Evolutionary conservation across 2,113 vertebrate genomes (phyloP).

Genomic region (Pterophyllum scalare): DNA sequence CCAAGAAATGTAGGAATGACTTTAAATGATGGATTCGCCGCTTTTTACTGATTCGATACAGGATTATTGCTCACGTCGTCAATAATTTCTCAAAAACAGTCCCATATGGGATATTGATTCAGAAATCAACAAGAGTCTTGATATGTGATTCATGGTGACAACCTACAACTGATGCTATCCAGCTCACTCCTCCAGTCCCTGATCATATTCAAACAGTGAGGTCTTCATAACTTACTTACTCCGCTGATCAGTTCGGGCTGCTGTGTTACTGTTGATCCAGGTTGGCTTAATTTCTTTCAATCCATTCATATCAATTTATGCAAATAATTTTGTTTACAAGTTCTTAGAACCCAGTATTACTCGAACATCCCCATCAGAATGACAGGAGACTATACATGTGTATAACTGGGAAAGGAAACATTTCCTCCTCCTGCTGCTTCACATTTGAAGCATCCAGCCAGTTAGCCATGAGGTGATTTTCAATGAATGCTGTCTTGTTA

Average conservation of each 20-base stretch:
- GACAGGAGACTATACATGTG: no score
- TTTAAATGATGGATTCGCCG: conserved; percentile 38
- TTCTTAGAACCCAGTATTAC: no score
- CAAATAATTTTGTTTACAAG: no score
- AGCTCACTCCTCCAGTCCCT: conserved; percentile 1
- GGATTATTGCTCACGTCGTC: conserved; percentile 30
- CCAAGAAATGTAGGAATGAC: conserved; percentile 23
- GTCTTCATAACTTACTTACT: conserved; percentile 16
- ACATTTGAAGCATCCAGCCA: no score
- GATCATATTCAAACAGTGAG: background rate
- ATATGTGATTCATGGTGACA: conserved; percentile 17
- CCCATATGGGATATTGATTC: conserved; percentile 5
- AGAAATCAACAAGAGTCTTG: conserved; percentile 1
- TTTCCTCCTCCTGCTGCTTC: no score
- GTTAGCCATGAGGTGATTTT: no score
- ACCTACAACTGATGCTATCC: conserved; percentile 13
- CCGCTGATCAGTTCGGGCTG: conserved; percentile 15
- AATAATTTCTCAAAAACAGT: conserved; percentile 21
- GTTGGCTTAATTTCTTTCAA: background rate
- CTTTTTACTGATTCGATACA: conserved; percentile 19
- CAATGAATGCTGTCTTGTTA: no score
- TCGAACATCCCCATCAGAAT: no score
- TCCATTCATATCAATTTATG: no score
- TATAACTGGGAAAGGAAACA: no score
- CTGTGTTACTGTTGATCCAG: conserved; percentile 27